A percentile compares a stretch with the other conserved stretches of the same genome.
Evolutionary conservation across 1,140 invertebrate genomes (phyloP).

Genomic region (Tribolium castaneum): DNA sequence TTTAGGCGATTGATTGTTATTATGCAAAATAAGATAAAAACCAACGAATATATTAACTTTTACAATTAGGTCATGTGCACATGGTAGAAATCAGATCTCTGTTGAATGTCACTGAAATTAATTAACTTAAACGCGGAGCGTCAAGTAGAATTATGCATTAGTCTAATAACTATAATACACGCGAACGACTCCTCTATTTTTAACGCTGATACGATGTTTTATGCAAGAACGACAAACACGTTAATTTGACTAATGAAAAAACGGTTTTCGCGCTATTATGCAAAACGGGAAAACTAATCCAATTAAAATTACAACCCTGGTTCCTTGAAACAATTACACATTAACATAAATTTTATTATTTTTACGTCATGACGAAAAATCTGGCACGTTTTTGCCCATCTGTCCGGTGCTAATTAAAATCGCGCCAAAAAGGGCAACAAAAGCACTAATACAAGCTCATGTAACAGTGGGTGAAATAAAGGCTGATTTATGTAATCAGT

Average conservation of each 20-base stretch:
- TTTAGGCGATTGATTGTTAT: conserved; percentile 35
- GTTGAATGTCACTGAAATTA: conserved; percentile 34
- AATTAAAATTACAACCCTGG: conserved; percentile 2
- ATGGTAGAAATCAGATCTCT: conserved; percentile 30
- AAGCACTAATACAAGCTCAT: conserved; percentile 43
- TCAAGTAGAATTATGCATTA: conserved; percentile 34
- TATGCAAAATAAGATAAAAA: conserved; percentile 45
- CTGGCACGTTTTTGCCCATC: not conserved
- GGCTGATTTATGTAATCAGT: conserved; percentile 51
- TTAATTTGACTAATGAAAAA: conserved; percentile 29
- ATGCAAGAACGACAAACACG: conserved; percentile 24
- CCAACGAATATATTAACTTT: conserved; percentile 43
- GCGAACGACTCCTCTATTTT: conserved; percentile 13
- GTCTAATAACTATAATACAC: conserved; percentile 32
- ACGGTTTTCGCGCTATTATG: conserved; percentile 20
- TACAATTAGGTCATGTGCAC: conserved; percentile 43
- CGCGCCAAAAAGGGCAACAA: conserved; percentile 34
- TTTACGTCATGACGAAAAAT: not conserved
- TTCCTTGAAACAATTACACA: not conserved
- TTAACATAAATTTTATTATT: conserved; percentile 31
- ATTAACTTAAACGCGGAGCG: conserved; percentile 24
- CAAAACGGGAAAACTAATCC: conserved; percentile 21
- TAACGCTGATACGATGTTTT: conserved; percentile 31
- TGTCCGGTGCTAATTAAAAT: conserved; percentile 35
- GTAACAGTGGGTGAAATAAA: conserved; percentile 49